Evolutionary conservation across 1,140 invertebrate genomes (phyloP), one percentile per base, ranked within the genome.

Genomic region (Leptinotarsa defecta): DNA sequence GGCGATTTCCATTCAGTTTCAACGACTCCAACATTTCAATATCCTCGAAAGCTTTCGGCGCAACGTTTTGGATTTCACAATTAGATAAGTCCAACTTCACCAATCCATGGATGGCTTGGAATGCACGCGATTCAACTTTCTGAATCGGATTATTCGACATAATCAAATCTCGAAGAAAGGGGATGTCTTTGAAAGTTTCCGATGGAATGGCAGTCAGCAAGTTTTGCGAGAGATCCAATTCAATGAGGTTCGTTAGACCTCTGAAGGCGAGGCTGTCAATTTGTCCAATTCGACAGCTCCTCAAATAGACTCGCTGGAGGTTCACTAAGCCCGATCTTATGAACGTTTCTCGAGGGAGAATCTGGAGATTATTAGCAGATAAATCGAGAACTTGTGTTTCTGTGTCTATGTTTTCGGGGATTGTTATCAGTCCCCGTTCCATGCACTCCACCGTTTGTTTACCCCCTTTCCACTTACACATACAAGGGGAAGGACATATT

Each of bases 381-480:
- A 95, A 89, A 86, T 96, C 94, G 79, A 97, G 86, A 75, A 97
- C 95, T 88, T 97, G 96, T 11, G 95, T 96, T 79, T 93, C 94
- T 5, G 92, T 89, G 85, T 96, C 93, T 68, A 96, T 91, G 76
- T 90, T 91, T 74, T 92, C 91, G 1, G 95, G 96, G 74, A 97
- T 92, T 57, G 90, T 91, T 77, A 93, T 94, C 67, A 97, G 89
- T 48, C 89, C 91, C 19, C 93, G 91, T 85, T 95, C 91, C 73
- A 91, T 89, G 86, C 95, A 97, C 86, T 96, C 95, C 22, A 96
- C 95, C 24, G 94, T 95, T 81, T 94, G 92, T 87, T 97, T 96
- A 74, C 95, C 95, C 81, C 92, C 91, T 87, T 96, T 95, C 96
- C 96, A 97, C 86, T 96, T 96, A 87, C 95, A 97, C 76, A 89